Base-by-base conservation (phyloP, 2,113 vertebrate genomes). In the Lophotis ruficrista region DNA sequence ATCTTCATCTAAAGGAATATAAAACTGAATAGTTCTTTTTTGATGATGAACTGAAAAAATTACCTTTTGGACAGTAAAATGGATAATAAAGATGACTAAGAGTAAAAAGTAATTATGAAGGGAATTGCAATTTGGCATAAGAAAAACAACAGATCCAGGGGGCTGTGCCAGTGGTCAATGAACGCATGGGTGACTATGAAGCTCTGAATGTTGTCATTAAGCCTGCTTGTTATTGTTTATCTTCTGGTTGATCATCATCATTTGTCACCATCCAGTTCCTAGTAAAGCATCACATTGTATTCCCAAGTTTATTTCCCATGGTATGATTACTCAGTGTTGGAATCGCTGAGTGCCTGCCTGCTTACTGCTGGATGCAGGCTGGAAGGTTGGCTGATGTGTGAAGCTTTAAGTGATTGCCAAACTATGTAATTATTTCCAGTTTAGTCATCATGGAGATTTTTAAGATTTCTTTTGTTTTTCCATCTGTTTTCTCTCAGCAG, bases 211-310 rank as follows among this genome's bases (percentile, higher is more conserved):
- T 45, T 91, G 56, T 84, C 65, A 79, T 94, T 96, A 93, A 93
- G 41, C 54, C 65, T 66, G 64, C 69, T 93, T 84, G 60, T 70
- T 93, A 81, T 61, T 91, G 64, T 91, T 94, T 89, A 71, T 93
- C 51, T 93, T 95, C 51, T 87, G 69, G 61, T 89, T 89, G 72
- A 94, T 87, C 56, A 87, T 72, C 75, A 57, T 75, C 20, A 82
- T 94, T 93, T 93, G 73, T 87, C 64, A 87, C 41, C 47, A 93
- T 75, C 73, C 72, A 87, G 38, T 79, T 87, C 61, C 48, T 82
- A 93, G 43, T 43, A 71, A 77, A 87, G 31, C 72, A 83, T 43
- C 57, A 14, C 35, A 47, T 61, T 0, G 1, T n/a, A 31, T 19
- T 89, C 41, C 27, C 54, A 57, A 48, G 62, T 2, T 92, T 91